Evolutionary conservation across 2,797 vertebrate genomes (phyloP), one percentile per base, ranked within the genome.

Genomic region (Eulemur rubriventer): DNA sequence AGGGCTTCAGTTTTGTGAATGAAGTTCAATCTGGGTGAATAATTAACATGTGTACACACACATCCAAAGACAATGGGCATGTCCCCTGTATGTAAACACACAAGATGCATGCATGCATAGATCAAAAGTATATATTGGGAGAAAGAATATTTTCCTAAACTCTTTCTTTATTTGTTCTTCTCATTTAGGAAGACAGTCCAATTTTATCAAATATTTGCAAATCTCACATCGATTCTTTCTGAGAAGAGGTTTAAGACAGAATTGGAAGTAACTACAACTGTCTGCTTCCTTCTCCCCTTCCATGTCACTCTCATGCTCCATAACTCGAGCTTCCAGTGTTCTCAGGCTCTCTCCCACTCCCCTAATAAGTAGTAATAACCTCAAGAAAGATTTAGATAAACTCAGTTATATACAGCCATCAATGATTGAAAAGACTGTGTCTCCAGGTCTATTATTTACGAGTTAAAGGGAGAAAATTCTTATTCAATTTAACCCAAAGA

Each of bases 161-260:
- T 43, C 9, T 88, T 76, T 52, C 12, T 86, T 94, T 93, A 59
- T 46, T 72, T 18, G 30, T 79, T 86, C 38, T 38, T 88, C 43
- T 70, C n/a, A 78, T 52, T 91, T 80, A 92, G 33, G 78, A 75
- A 87, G 43, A n/a, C 7, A 46, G 2, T 52, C 14, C 4, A 50
- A 20, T 80, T 78, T 87, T 84, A 46, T 57, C 43, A 92, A 80
- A 48, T 86, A 81, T 80, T 91, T 93, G 16, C 11, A 59, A 94
- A 89, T 1, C 1, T 89, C 11, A 72, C 28, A 33, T 69, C 7
- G 72, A 5, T 91, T 89, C 10, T 75, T 96, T 75, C 35, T 33
- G 20, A 65, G 67, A 89, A 69, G 22, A 63, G 1, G 1, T 82
- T 89, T 70, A 94, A 93, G 33, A 48, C 57, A 38, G 86, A 94